phyloP scores from a whole-genome alignment of 2,113 vertebrate species.

The mouse (Mus musculus) region GRCm39 chr1:37123501-37124000 shows the following conservation, averaged over 20 bases:
- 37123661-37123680: not conserved
- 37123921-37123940: not conserved
- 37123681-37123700: not conserved
- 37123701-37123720: not conserved
- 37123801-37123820: not conserved
- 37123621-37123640: not conserved
- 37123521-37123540: not conserved
- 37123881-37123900: not conserved
- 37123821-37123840: not conserved
- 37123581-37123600: not conserved
- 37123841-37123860: not conserved
- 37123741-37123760: fast-evolving
- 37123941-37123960: not conserved
- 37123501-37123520: not conserved
- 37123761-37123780: not conserved
- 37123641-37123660: not conserved
- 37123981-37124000: not conserved
- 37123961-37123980: not conserved
- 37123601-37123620: not conserved
- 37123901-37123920: not conserved
- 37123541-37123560: not conserved
- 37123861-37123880: not conserved
- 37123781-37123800: not conserved
- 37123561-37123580: not conserved
- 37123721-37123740: not conserved